Percentiles rank a stretch among this genome's conserved stretches.
Conservation (phyloP, 2,113 vertebrate genomes). For the Strix uralensis region DNA sequence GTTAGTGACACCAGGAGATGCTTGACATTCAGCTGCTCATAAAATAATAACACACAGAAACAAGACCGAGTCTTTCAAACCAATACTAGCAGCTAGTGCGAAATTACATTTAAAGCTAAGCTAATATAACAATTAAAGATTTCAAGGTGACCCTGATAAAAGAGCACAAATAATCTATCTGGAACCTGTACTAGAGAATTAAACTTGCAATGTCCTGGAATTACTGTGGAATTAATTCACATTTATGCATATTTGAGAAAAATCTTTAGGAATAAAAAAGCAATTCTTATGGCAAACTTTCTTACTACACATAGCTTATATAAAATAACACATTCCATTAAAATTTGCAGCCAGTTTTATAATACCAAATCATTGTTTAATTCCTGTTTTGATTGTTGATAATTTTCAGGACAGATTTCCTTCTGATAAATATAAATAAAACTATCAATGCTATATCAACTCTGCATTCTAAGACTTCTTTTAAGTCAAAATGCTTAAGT, state of each 20-base stretch:
- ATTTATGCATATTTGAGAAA: background rate
- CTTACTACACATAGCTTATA: background rate
- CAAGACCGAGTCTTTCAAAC: background rate
- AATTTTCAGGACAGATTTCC: background rate
- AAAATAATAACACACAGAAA: slow-evolving; percentile 7
- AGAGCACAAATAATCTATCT: background rate
- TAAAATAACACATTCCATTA: background rate
- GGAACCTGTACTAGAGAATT: background rate
- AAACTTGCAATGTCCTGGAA: background rate
- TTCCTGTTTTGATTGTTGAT: background rate
- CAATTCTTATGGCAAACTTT: background rate
- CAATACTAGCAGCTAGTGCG: background rate
- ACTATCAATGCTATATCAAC: background rate
- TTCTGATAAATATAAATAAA: background rate
- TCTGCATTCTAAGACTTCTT: background rate
- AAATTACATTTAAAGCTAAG: background rate
- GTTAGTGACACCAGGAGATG: slow-evolving; percentile 11
- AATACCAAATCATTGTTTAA: background rate
- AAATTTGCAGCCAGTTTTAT: background rate
- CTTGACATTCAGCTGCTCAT: slow-evolving; percentile 28
- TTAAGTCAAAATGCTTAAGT: background rate
- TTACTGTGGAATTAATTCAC: background rate
- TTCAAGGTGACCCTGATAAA: background rate
- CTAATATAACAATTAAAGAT: background rate
- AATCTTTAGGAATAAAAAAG: background rate